Percentiles rank a stretch among this genome's conserved stretches.
Evolutionary conservation across 2,797 vertebrate species (phyloP).

Genomic region (Philypnodon macrostomus): DNA sequence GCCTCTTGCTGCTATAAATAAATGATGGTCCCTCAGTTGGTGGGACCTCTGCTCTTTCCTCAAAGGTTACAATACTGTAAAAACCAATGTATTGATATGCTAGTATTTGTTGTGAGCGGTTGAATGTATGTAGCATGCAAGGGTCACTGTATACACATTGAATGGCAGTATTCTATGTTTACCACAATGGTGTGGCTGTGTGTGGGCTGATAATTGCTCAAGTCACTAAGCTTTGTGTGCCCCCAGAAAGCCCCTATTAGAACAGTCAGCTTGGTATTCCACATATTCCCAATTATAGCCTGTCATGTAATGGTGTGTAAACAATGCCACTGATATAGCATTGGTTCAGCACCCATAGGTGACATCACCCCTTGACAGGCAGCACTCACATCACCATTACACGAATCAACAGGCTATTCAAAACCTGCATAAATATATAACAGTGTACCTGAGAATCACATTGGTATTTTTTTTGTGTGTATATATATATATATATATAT

Average conservation of each 20-base stretch:
- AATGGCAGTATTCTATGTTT: not conserved
- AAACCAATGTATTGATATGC: constrained; percentile 10
- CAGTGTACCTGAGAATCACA: constrained; percentile 5
- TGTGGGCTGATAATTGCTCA: constrained; percentile 41
- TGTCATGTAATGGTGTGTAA: constrained; percentile 41
- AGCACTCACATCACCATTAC: constrained; percentile 11
- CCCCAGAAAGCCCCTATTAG: constrained; percentile 38
- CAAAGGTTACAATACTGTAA: constrained; percentile 14
- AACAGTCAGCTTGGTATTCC: constrained; percentile 42
- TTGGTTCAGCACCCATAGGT: constrained; percentile 14
- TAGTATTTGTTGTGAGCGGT: constrained; percentile 3
- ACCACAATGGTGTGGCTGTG: constrained; percentile 15
- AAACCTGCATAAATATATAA: constrained; percentile 6
- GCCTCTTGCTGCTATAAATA: constrained; percentile 24
- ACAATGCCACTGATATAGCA: constrained; percentile 30
- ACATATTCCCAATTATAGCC: constrained; percentile 38
- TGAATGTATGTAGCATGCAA: not conserved
- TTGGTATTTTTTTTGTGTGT: no score
- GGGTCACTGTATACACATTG: not conserved
- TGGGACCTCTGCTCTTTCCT: constrained; percentile 14
- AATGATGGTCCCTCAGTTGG: constrained; percentile 19
- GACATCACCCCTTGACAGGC: constrained; percentile 6
- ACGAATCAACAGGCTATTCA: constrained; percentile 13
- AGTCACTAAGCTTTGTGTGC: constrained; percentile 36
- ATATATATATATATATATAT: no score